Percentiles rank a stretch among this genome's conserved stretches.
These are phyloP conservation scores for Mastigias papua DNA, from an alignment of 30 jellyfish, hydroid and myxozoan species.

Conservation along the genomic window DNA sequence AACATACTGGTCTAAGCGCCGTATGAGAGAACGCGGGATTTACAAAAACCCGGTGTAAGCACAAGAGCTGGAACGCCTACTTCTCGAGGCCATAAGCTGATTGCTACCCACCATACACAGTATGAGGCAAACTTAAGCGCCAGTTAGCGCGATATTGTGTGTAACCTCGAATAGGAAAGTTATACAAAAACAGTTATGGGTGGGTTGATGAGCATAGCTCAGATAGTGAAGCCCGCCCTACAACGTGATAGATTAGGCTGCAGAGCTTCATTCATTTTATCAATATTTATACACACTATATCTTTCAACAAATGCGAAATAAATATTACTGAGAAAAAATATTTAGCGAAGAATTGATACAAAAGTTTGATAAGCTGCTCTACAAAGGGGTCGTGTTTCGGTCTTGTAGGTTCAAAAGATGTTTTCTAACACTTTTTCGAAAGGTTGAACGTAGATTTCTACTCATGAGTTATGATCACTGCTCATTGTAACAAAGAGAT, in stretches of 20 bases:
- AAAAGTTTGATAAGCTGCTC: no score
- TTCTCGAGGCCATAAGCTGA: constrained; percentile 8
- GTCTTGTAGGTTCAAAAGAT: no score
- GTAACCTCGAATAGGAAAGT: not conserved
- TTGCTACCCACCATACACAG: constrained; percentile 12
- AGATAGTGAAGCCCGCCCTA: not conserved
- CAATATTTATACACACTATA: no score
- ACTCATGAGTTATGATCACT: no score
- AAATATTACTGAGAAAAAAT: no score
- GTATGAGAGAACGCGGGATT: not conserved
- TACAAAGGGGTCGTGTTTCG: no score
- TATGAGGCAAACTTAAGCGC: not conserved
- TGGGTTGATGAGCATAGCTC: not conserved
- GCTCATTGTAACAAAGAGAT: no score
- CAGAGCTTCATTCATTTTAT: no score
- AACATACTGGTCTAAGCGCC: constrained; percentile 11
- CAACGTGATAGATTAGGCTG: not conserved
- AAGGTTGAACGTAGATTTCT: no score
- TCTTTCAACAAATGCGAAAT: no score
- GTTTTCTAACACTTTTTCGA: no score
- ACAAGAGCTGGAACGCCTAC: constrained; percentile 9
- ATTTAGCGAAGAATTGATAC: no score
- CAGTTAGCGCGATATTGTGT: constrained; percentile 15
- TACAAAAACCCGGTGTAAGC: not conserved
- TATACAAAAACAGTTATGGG: not conserved